These are phyloP conservation scores for Ptychoptera albimana DNA, from an alignment of 2,888 invertebrate genomes.

Conservation along the genomic window DNA sequence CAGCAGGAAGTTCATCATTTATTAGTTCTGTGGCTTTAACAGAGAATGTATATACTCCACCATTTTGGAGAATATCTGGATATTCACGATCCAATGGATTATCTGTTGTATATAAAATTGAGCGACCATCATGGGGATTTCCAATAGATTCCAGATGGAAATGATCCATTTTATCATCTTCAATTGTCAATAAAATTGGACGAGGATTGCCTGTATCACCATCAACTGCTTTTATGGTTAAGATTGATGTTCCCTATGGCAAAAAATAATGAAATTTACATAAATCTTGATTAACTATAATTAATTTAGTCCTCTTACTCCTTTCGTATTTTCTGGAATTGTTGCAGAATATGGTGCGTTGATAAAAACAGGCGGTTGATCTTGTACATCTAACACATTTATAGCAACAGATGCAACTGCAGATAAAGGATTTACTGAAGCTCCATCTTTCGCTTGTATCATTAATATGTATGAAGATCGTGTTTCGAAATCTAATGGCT, in stretches of 20 bases:
- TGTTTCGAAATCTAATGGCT: constrained; percentile 59
- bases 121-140: constrained; percentile 36
- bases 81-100: constrained; percentile 59
- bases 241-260: constrained; percentile 41
- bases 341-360: constrained; percentile 68
- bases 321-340: constrained; percentile 54
- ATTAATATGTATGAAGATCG: constrained; percentile 55
- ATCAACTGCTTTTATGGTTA: constrained; percentile 60
- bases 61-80: constrained; percentile 53
- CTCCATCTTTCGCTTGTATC: constrained; percentile 47
- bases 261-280: neutral
- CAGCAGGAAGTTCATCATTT: constrained; percentile 51
- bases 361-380: constrained; percentile 66
- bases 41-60: constrained; percentile 58
- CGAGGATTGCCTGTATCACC: constrained; percentile 65
- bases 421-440: constrained; percentile 41
- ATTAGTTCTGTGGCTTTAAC: constrained; percentile 60
- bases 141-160: constrained; percentile 41
- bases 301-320: constrained; percentile 24
- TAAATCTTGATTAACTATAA: no score
- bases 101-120: constrained; percentile 44
- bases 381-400: constrained; percentile 62
- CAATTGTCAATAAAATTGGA: constrained; percentile 46
- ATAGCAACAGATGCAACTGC: constrained; percentile 59
- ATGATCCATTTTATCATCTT: constrained; percentile 51